Conservation (phyloP, 1,140 invertebrate species). For the Conus betulinus region DNA sequence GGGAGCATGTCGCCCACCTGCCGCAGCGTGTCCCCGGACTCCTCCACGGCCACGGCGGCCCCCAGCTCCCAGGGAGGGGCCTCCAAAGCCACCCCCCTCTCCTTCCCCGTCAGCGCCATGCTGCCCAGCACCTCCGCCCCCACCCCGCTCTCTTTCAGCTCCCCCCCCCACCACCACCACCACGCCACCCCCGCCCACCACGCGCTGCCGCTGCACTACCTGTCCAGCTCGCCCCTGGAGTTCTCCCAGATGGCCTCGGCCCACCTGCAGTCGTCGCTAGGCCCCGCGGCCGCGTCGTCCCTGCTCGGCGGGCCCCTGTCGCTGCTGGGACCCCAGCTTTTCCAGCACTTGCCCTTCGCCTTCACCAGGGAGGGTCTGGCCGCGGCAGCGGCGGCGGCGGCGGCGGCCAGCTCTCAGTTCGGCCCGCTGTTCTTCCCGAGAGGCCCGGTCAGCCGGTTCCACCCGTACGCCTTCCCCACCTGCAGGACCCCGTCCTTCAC, state of each 20-base stretch:
- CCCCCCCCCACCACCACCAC: background rate
- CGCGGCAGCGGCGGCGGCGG: conserved; percentile 21
- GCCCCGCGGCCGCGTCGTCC: conserved; percentile 20
- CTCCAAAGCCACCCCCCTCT: conserved; percentile 18
- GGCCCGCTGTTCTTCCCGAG: conserved; percentile 32
- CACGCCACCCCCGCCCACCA: background rate
- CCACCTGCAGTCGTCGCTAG: conserved; percentile 24
- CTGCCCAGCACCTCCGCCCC: background rate
- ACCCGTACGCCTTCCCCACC: conserved; percentile 14
- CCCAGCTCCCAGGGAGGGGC: background rate
- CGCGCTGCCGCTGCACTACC: conserved; percentile 31
- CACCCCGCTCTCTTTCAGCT: background rate
- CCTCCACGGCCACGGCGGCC: conserved; percentile 16
- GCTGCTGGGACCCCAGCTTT: conserved; percentile 31
- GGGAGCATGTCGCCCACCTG: conserved; percentile 32
- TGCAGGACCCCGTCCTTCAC: background rate
- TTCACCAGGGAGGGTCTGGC: conserved; percentile 29
- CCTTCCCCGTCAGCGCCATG: conserved; percentile 50
- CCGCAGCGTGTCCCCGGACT: conserved; percentile 34
- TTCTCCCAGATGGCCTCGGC: conserved; percentile 35
- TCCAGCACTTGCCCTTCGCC: conserved; percentile 38
- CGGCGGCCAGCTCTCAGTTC: conserved; percentile 24
- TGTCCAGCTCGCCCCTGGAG: conserved; percentile 26
- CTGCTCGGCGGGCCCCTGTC: conserved; percentile 19
- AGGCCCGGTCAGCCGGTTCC: conserved; percentile 3